Percentiles rank a stretch among this genome's conserved stretches.
Conservation (phyloP, 2,113 vertebrate genomes). For the Chaetops frenatus region DNA sequence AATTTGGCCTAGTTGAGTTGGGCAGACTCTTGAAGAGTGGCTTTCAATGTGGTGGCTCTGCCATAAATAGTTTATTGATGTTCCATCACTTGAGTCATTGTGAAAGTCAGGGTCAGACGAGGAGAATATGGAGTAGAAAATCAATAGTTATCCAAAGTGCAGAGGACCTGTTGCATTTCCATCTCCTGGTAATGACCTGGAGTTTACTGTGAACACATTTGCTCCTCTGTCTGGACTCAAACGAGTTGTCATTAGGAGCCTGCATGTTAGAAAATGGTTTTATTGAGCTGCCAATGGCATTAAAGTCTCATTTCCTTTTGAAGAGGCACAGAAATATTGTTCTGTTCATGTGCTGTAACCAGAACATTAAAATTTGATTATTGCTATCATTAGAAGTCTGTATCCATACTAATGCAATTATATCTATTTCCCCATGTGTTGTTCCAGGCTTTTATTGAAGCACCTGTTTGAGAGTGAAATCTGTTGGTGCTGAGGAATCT, state of each 20-base stretch:
- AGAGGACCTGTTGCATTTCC: conserved; percentile 47
- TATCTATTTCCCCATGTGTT: background rate
- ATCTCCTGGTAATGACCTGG: conserved; percentile 47
- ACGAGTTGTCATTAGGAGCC: conserved; percentile 60
- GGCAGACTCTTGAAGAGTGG: background rate
- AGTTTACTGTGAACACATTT: conserved; percentile 59
- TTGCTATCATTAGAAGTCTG: conserved; percentile 18
- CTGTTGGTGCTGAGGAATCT: background rate
- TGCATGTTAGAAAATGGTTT: conserved; percentile 48
- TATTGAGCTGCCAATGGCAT: conserved; percentile 59
- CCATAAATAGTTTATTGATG: conserved; percentile 59
- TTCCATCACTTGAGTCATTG: conserved; percentile 58
- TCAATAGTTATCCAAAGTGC: conserved; percentile 53
- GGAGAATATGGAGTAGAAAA: conserved; percentile 58
- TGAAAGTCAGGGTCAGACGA: conserved; percentile 50
- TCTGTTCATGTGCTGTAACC: conserved; percentile 34
- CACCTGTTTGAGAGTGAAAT: background rate
- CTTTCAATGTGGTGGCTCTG: background rate
- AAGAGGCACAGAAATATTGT: conserved; percentile 61
- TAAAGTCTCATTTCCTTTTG: conserved; percentile 63
- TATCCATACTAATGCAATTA: background rate
- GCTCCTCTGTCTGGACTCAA: conserved; percentile 31
- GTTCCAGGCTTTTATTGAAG: background rate
- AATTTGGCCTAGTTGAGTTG: background rate
- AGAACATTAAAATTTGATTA: conserved; percentile 62